Conservation (phyloP, 2,888 invertebrate species). For the Artemia sinica region DNA sequence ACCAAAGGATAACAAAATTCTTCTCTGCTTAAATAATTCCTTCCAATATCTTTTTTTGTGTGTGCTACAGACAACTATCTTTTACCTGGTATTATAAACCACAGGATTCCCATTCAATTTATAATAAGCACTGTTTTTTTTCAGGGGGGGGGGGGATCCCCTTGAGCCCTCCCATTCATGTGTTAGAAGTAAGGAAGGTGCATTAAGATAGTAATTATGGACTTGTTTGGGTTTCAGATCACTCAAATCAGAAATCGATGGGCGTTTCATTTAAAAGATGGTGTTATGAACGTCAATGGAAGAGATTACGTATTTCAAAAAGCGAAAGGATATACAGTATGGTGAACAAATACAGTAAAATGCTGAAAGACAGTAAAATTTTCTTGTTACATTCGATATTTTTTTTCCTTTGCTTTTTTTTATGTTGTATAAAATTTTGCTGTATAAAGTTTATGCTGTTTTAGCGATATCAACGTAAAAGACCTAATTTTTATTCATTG, state of each 20-base stretch:
- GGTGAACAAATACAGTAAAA: constrained; percentile 41
- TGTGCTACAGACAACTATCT: background rate
- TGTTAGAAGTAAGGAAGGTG: too few species aligned
- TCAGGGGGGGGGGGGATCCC: background rate
- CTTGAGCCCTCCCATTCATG: background rate
- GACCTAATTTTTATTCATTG: too few species aligned
- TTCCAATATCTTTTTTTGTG: too few species aligned
- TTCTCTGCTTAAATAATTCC: too few species aligned
- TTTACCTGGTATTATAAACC: constrained; percentile 3
- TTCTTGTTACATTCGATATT: too few species aligned
- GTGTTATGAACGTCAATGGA: constrained; percentile 95
- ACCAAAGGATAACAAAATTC: too few species aligned
- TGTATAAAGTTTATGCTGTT: too few species aligned
- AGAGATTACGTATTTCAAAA: constrained; percentile 98
- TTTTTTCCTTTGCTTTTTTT: too few species aligned
- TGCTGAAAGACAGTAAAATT: background rate
- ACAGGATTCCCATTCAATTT: background rate
- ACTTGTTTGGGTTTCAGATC: constrained; percentile 43
- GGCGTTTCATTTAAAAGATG: constrained; percentile 99
- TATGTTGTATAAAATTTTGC: too few species aligned
- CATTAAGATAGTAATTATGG: constrained; percentile 18
- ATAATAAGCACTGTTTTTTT: background rate
- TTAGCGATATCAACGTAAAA: too few species aligned
- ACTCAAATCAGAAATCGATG: constrained; percentile 94
- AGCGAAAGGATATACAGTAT: constrained; percentile 96